phyloP scores from a whole-genome alignment of 2,797 vertebrate genomes.

The Bradypus variegatus region DNA sequence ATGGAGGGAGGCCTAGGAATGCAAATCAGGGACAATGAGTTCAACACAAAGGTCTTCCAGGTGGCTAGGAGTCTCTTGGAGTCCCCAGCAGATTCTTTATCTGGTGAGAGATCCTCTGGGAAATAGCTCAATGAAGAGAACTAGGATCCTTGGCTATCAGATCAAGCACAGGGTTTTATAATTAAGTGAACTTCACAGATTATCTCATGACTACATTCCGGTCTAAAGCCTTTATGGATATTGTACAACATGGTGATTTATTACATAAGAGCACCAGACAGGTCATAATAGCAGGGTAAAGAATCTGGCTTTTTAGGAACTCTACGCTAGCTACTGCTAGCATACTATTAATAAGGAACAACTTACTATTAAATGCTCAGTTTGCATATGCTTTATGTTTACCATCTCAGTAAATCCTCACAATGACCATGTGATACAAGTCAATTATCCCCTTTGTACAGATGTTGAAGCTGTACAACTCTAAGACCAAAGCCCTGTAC shows the following conservation, averaged over 20 bases:
- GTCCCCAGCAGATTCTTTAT: too few relatives aligned
- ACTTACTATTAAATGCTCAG: background rate
- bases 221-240: background rate
- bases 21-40: background rate
- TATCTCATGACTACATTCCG: background rate
- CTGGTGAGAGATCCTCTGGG: background rate
- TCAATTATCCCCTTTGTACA: too few relatives aligned
- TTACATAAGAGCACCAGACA: background rate
- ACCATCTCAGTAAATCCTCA: background rate
- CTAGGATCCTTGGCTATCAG: background rate
- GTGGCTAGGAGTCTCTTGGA: background rate
- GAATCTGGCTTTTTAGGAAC: background rate
- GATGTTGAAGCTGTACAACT: background rate
- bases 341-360: too few relatives aligned
- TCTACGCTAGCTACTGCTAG: too few relatives aligned
- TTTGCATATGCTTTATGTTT: too few relatives aligned
- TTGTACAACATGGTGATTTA: background rate
- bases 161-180: background rate
- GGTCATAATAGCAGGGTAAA: background rate
- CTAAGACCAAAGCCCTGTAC: background rate
- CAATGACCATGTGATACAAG: background rate
- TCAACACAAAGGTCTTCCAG: background rate
- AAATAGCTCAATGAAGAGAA: background rate
- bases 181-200: too few relatives aligned
- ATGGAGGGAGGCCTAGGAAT: background rate